These are phyloP conservation scores for Eurytemora carolleeae DNA, from an alignment of 1,140 invertebrate genomes.

Conservation along the genomic window DNA sequence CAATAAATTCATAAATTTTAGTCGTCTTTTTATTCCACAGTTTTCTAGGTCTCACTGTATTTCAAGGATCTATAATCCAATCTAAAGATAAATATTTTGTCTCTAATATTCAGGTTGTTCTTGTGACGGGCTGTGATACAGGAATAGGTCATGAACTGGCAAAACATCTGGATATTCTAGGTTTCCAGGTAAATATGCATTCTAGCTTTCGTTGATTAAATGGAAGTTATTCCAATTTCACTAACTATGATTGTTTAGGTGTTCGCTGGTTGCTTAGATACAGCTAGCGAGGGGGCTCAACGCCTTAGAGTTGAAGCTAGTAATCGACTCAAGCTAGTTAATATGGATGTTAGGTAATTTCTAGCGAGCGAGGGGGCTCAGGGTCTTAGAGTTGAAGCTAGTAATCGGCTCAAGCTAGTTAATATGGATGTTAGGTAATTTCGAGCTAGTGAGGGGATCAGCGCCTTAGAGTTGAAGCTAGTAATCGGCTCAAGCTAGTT, in stretches of 20 bases:
- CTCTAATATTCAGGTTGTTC: neutral
- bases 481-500: neutral
- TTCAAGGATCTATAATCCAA: neutral
- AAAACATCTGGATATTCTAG: slow-evolving; percentile 1
- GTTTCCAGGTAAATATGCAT: slow-evolving; percentile 9
- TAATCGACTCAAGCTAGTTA: slow-evolving; percentile 2
- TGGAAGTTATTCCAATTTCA: too few species aligned
- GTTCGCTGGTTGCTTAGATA: slow-evolving; percentile 10
- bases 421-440: slow-evolving; percentile 11
- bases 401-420: neutral
- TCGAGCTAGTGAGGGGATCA: slow-evolving; percentile 13
- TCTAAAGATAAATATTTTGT: too few species aligned
- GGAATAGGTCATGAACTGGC: slow-evolving; percentile 12
- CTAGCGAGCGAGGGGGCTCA: slow-evolving; percentile 12
- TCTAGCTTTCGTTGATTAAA: too few species aligned
- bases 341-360: slow-evolving; percentile 10
- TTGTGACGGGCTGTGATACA: slow-evolving; percentile 12
- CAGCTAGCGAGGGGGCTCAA: slow-evolving; percentile 11
- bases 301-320: slow-evolving; percentile 3
- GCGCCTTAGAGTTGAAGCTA: slow-evolving; percentile 3
- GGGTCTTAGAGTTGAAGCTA: slow-evolving; percentile 4
- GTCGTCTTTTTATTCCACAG: neutral
- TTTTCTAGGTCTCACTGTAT: neutral
- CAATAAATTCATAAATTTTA: too few species aligned
- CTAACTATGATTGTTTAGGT: neutral